phyloP scores from a whole-genome alignment of 2,888 invertebrate genomes.

The Pimpla rufipes region DNA sequence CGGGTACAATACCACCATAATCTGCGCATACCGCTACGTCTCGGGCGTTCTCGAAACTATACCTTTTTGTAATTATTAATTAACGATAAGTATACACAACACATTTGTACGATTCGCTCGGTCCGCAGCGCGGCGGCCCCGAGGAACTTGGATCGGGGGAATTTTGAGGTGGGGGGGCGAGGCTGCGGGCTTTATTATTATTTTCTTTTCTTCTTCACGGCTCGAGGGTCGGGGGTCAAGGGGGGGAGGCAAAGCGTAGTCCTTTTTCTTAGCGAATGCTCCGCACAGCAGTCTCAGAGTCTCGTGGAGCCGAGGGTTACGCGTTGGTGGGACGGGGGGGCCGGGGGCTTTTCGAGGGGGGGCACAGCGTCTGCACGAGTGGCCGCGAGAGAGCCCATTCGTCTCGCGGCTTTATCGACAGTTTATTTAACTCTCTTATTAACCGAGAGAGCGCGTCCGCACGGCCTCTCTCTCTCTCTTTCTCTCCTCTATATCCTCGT shows the following conservation, averaged over 20 bases:
- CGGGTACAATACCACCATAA: constrained; percentile 45
- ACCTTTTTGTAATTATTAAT: constrained; percentile 78
- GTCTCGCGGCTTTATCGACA: constrained; percentile 63
- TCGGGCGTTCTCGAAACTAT: constrained; percentile 61
- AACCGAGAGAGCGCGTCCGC: constrained; percentile 68
- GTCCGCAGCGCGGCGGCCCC: constrained; percentile 74
- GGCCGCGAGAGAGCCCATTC: constrained; percentile 67
- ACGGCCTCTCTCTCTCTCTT: constrained; percentile 72
- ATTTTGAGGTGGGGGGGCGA: constrained; percentile 29
- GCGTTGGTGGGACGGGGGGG: constrained; percentile 50
- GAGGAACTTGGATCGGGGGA: constrained; percentile 72
- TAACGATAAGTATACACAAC: constrained; percentile 85
- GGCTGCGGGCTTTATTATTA: neutral
- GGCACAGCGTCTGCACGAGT: constrained; percentile 33
- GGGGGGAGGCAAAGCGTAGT: too few species aligned
- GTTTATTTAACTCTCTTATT: constrained; percentile 27
- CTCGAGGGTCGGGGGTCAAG: neutral
- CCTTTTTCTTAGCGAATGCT: constrained; percentile 24
- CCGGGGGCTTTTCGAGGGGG: neutral
- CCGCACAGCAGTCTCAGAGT: constrained; percentile 51
- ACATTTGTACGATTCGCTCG: constrained; percentile 85
- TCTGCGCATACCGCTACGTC: constrained; percentile 50
- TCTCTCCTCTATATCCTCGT: too few species aligned
- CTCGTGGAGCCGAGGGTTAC: neutral
- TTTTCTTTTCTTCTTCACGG: neutral